Percentiles rank a stretch among this genome's conserved stretches.
phyloP scores from a whole-genome alignment of 2,113 vertebrate genomes.

The Hipposideros armiger region DNA sequence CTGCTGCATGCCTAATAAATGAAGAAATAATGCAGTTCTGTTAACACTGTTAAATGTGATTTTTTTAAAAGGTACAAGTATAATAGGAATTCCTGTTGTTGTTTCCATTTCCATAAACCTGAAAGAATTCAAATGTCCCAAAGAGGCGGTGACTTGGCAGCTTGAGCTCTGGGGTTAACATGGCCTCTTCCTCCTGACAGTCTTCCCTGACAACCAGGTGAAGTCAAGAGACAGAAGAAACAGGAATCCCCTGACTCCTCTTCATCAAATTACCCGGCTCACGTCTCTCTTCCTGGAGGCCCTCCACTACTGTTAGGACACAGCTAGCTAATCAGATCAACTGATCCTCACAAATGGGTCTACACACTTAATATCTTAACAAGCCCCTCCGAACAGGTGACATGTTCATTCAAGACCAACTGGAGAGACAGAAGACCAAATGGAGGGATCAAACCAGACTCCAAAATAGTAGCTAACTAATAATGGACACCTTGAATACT shows the following conservation, averaged over 20 bases:
- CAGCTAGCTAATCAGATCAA: background rate
- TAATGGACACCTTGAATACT: background rate
- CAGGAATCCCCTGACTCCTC: background rate
- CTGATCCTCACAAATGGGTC: background rate
- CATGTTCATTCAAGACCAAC: background rate
- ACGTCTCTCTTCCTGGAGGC: background rate
- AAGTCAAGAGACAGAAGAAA: background rate
- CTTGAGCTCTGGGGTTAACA: background rate
- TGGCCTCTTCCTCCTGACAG: background rate
- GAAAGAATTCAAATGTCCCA: background rate
- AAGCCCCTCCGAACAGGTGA: background rate
- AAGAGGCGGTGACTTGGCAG: background rate
- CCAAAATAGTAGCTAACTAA: background rate
- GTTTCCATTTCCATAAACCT: background rate
- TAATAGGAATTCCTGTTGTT: background rate
- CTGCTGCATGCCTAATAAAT: background rate
- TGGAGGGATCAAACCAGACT: background rate
- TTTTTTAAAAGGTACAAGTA: background rate
- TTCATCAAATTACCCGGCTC: background rate
- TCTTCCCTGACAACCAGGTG: background rate
- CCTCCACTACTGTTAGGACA: background rate
- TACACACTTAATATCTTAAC: background rate
- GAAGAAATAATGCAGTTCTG: background rate
- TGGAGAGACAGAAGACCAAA: conserved; percentile 1
- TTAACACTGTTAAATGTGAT: background rate